Conservation (phyloP, 2,888 invertebrate genomes). For the Parthenolecanium corni region DNA sequence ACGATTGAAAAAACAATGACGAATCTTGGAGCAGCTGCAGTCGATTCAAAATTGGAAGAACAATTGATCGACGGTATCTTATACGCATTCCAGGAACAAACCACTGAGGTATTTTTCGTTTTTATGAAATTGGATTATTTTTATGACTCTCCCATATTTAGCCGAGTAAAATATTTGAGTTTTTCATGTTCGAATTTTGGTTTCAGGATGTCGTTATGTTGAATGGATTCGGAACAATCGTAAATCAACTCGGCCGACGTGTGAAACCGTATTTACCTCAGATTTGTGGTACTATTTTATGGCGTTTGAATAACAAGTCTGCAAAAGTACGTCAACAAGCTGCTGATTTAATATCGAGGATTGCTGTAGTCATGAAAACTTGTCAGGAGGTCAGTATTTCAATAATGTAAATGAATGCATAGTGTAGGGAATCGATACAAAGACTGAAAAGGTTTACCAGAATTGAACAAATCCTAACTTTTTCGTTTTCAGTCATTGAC, state of each 20-base stretch:
- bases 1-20: conserved; percentile 98
- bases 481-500: too few species aligned
- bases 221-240: conserved; percentile 98
- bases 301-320: conserved; percentile 98
- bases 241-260: conserved; percentile 90
- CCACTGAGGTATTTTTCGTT: conserved; percentile 63
- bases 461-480: too few species aligned
- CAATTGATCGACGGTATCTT: conserved; percentile 98
- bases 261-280: conserved; percentile 98
- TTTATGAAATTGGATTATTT: too few species aligned
- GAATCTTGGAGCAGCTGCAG: conserved; percentile 93
- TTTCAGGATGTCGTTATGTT: conserved; percentile 92
- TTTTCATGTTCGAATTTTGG: conserved; percentile 9
- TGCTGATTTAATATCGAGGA: conserved; percentile 94
- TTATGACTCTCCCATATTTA: not conserved
- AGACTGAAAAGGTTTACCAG: too few species aligned
- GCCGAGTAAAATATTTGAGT: conserved; percentile 1
- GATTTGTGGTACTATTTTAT: conserved; percentile 98
- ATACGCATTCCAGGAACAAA: conserved; percentile 99
- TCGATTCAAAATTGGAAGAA: conserved; percentile 94
- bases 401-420: too few species aligned
- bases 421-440: too few species aligned
- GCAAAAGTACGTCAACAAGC: conserved; percentile 99
- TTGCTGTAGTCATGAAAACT: conserved; percentile 98
- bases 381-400: conserved; percentile 73